Conservation (phyloP, 2,797 vertebrate genomes). For the Protosalanx chinensis region DNA sequence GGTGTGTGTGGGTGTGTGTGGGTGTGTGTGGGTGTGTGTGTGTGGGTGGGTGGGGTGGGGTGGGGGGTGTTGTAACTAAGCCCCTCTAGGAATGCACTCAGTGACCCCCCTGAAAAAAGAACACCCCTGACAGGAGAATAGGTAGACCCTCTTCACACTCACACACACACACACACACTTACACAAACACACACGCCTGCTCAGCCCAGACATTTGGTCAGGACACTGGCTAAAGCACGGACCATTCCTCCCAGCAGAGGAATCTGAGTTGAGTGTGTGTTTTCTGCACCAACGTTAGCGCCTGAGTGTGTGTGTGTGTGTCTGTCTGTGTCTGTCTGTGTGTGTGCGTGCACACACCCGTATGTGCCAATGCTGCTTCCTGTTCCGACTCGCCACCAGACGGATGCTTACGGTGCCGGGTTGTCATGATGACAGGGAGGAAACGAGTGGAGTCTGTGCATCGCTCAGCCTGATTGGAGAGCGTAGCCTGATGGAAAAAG, state of each 20-base stretch:
- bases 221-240: slow-evolving; percentile 47
- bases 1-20: slow-evolving; percentile 4
- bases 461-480: too few species aligned
- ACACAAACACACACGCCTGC: too few species aligned
- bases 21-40: not conserved
- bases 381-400: slow-evolving; percentile 45
- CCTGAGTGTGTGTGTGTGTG: slow-evolving; percentile 38
- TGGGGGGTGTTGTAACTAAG: not conserved
- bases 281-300: slow-evolving; percentile 31
- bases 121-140: too few species aligned
- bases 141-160: too few species aligned
- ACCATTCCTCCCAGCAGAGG: slow-evolving; percentile 30
- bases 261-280: not conserved
- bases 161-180: too few species aligned
- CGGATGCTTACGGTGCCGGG: slow-evolving; percentile 60
- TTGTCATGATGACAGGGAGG: slow-evolving; percentile 82
- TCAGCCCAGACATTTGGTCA: slow-evolving; percentile 31
- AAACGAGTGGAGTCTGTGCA: too few species aligned
- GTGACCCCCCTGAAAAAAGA: too few species aligned
- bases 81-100: too few species aligned
- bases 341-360: not conserved
- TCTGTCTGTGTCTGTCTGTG: slow-evolving; percentile 4
- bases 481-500: too few species aligned
- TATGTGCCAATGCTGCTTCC: slow-evolving; percentile 31
- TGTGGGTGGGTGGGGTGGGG: not conserved